These are phyloP conservation scores for Hypocryptadius cinnamomeus DNA, from an alignment of 2,113 vertebrate species.

Conservation along the genomic window DNA sequence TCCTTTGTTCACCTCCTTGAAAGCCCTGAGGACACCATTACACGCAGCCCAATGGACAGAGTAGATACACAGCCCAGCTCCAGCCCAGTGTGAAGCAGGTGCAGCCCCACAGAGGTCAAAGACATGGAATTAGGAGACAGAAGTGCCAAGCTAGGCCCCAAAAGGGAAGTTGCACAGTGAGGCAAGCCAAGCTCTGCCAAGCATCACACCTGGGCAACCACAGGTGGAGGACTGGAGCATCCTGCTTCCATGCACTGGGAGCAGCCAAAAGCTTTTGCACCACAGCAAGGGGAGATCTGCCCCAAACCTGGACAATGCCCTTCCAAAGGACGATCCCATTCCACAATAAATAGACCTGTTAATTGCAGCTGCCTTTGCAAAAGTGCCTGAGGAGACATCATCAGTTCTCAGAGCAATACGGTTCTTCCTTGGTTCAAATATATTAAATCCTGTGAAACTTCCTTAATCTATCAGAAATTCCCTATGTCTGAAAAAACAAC, in stretches of 20 bases:
- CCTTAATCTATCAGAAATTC: not conserved
- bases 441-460: not conserved
- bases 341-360: not conserved
- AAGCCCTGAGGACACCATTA: conserved; percentile 10
- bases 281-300: not conserved
- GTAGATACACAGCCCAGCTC: not conserved
- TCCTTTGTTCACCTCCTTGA: not conserved
- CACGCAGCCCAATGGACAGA: not conserved
- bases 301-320: not conserved
- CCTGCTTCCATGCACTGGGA: fast-evolving
- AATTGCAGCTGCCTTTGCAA: not conserved
- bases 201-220: not conserved
- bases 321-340: not conserved
- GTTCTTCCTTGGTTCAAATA: not conserved
- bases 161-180: not conserved
- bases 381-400: not conserved
- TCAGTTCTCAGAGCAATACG: not conserved
- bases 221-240: not conserved
- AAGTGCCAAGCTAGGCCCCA: not conserved
- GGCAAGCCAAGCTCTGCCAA: not conserved
- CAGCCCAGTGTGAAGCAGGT: not conserved
- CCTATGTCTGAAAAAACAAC: not conserved
- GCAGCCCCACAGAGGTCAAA: not conserved
- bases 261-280: not conserved
- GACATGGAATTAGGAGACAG: not conserved